A percentile compares a stretch with the other conserved stretches of the same genome.
These are phyloP conservation scores for Prunella himalayana DNA, from an alignment of 2,113 vertebrate genomes.

Conservation along the genomic window DNA sequence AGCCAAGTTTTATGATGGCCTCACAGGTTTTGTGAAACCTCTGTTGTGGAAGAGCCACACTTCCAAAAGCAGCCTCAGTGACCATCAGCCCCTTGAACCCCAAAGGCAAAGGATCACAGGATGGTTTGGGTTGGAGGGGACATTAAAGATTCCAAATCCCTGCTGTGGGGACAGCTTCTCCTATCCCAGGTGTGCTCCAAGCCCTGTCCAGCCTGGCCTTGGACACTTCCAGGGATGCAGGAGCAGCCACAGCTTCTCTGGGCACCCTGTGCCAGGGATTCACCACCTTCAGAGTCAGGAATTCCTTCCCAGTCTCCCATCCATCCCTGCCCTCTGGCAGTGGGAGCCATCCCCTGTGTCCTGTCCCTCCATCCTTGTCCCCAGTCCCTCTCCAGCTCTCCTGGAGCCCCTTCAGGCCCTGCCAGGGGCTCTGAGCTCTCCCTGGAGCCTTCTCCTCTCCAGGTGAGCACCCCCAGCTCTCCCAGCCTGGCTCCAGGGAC, in stretches of 20 bases:
- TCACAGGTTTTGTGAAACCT: neutral
- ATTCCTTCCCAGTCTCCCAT: neutral
- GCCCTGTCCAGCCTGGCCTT: accelerated
- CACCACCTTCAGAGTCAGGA: accelerated
- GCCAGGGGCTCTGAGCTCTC: neutral
- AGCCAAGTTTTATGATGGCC: neutral
- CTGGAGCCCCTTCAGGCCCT: neutral
- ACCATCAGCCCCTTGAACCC: neutral
- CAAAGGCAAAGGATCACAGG: neutral
- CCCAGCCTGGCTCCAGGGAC: neutral
- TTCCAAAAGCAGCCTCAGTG: neutral
- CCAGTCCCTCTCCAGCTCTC: neutral
- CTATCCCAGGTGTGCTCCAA: accelerated
- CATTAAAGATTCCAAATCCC: neutral
- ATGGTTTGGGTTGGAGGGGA: neutral
- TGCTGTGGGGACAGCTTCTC: neutral
- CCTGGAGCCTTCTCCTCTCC: neutral
- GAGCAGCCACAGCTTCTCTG: neutral
- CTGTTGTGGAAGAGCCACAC: accelerated
- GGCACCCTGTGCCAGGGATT: neutral
- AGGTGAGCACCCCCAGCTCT: neutral
- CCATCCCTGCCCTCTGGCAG: accelerated
- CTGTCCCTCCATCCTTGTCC: neutral
- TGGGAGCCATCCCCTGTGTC: neutral
- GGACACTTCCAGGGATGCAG: neutral